Evolutionary conservation across 1,140 invertebrate species (phyloP).

Genomic region (Camponotus floridanus): DNA sequence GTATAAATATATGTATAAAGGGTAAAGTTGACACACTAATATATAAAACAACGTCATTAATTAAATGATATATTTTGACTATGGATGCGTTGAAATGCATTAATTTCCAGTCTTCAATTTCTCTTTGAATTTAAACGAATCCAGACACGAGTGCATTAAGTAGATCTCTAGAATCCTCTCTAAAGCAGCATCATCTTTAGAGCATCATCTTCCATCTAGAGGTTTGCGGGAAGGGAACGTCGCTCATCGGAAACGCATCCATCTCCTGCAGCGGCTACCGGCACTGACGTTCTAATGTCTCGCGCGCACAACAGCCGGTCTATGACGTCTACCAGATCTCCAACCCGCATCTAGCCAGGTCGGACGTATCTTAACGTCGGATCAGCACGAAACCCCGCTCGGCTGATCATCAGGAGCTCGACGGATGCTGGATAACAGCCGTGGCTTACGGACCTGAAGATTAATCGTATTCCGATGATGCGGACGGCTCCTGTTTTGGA

Average conservation of each 20-base stretch:
- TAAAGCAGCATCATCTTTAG: constrained; percentile 31
- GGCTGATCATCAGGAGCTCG: constrained; percentile 67
- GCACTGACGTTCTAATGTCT: constrained; percentile 68
- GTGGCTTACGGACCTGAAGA: constrained; percentile 72
- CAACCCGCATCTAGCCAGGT: constrained; percentile 70
- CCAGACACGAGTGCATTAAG: not conserved
- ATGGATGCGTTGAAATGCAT: not conserved
- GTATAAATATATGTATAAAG: not conserved
- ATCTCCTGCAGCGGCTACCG: constrained; percentile 65
- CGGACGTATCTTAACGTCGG: constrained; percentile 78
- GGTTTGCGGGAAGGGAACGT: not conserved
- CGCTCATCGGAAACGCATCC: constrained; percentile 49
- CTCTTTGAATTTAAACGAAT: not conserved
- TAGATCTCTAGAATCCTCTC: not conserved
- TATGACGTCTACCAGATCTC: constrained; percentile 75
- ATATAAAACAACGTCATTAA: not conserved
- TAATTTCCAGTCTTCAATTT: not conserved
- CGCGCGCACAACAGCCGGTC: constrained; percentile 70
- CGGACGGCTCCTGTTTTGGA: constrained; percentile 79
- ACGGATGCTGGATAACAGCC: constrained; percentile 79
- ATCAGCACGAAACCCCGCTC: constrained; percentile 79
- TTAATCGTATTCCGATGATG: constrained; percentile 78
- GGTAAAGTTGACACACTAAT: not conserved
- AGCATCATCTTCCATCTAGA: not conserved
- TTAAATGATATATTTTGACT: not conserved